Base-by-base conservation (phyloP, 2,888 invertebrate genomes). In the Brassicogethes aeneus region DNA sequence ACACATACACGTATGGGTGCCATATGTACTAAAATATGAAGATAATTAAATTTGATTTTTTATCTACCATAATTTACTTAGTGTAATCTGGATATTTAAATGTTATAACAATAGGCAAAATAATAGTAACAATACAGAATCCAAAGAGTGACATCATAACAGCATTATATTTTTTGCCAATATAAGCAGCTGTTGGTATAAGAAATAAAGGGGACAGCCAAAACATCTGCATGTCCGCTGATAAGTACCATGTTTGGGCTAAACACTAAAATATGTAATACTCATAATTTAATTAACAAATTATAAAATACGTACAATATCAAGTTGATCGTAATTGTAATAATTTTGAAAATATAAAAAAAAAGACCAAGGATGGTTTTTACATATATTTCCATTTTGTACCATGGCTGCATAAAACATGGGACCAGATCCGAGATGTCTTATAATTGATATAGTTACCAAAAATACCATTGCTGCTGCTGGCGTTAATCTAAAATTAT, bases 401-500 rank as follows among this genome's bases (percentile, higher is more conserved):
- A 42, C 13, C 0, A 36, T n/a, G 10, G 37, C 53, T 39, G 70
- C 71, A n/a, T n/a, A n/a, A 72, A 10, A 65, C 46, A 2, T n/a
- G n/a, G 72, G 69, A 2, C 72, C 72, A n/a, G 66, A 62, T 2
- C 67, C 67, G 2, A 69, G n/a, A 44, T 66, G 60, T 2, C 60
- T 60, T n/a, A n/a, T n/a, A n/a, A n/a, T n/a, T n/a, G n/a, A n/a
- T n/a, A n/a, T n/a, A n/a, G n/a, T n/a, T n/a, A n/a, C n/a, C n/a
- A n/a, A n/a, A n/a, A 71, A 55, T 23, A 72, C 51, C 3, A 68
- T 54, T 2, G 62, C 61, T 37, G 70, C 63, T 0, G 70, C 62
- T 7, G 74, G 73, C 2, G 52, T 52, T 17, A 52, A 31, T 16
- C 51, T 50, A 13, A 14, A 44, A n/a, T n/a, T n/a, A n/a, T n/a